Conservation (phyloP, 2,113 vertebrate species). For the Arothron firmamentum region DNA sequence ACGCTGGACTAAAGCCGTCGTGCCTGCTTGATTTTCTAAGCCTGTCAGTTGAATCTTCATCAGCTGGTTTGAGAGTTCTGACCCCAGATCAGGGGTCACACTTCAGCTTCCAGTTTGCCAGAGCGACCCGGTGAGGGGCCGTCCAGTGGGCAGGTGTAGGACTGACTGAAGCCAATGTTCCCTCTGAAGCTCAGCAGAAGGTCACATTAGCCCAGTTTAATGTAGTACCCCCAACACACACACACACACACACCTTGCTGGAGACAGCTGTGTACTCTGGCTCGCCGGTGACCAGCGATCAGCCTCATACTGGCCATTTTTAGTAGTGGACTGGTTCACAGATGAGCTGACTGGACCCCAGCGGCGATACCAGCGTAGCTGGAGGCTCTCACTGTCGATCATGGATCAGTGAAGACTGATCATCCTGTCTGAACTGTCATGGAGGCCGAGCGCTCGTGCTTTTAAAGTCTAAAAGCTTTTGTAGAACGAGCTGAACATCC, state of each 20-base stretch:
- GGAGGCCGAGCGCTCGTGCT: neutral
- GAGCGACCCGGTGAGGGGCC: neutral
- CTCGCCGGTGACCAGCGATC: slow-evolving; percentile 58
- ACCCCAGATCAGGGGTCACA: too few species aligned
- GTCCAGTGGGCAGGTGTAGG: neutral
- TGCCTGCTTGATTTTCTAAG: too few species aligned
- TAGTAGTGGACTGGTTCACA: slow-evolving; percentile 51
- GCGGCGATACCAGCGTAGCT: neutral
- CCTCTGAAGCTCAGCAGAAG: slow-evolving; percentile 39
- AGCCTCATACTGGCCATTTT: slow-evolving; percentile 59
- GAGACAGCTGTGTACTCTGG: slow-evolving; percentile 57
- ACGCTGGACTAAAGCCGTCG: slow-evolving; percentile 14
- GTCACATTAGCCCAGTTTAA: slow-evolving; percentile 60
- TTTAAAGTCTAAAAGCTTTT: neutral
- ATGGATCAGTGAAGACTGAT: neutral
- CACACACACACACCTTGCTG: slow-evolving; percentile 11
- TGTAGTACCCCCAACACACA: too few species aligned
- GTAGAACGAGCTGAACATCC: too few species aligned
- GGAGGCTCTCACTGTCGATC: neutral
- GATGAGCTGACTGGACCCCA: slow-evolving; percentile 38
- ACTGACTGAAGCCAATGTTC: slow-evolving; percentile 29
- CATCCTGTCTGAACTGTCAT: neutral
- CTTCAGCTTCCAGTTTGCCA: neutral
- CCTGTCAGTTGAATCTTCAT: too few species aligned
- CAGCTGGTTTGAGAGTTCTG: too few species aligned